Conservation (phyloP, 2,888 invertebrate species). For the Cremastinae sp. region DNA sequence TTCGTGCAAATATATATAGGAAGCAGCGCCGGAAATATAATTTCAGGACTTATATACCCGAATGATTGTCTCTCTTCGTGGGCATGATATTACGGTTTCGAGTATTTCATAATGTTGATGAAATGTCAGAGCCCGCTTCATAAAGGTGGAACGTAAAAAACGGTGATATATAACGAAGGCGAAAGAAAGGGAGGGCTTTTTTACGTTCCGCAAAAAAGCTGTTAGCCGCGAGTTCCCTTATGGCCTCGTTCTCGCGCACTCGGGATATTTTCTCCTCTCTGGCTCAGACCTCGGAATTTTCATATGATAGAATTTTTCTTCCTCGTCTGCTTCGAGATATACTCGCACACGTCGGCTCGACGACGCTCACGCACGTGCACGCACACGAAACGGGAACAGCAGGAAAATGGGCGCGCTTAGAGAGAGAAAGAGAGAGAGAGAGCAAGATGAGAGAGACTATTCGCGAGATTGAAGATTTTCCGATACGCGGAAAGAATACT, state of each 20-base stretch:
- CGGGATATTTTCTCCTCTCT: constrained; percentile 25
- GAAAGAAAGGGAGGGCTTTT: constrained; percentile 26
- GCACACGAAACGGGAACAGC: constrained; percentile 6
- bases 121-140: constrained; percentile 41
- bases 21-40: constrained; percentile 16
- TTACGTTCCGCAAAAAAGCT: constrained; percentile 36
- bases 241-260: constrained; percentile 36
- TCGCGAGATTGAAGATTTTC: constrained; percentile 56
- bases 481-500: constrained; percentile 28
- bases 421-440: constrained; percentile 18
- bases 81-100: constrained; percentile 39
- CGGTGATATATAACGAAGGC: constrained; percentile 28
- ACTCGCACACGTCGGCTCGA: not conserved
- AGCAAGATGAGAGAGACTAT: too few relatives aligned
- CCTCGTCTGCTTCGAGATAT: constrained; percentile 6
- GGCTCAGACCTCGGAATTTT: constrained; percentile 39
- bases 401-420: constrained; percentile 42
- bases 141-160: constrained; percentile 39
- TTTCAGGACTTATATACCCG: constrained; percentile 13
- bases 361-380: not conserved
- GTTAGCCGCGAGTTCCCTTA: constrained; percentile 31
- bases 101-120: constrained; percentile 55
- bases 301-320: constrained; percentile 53
- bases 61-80: constrained; percentile 16
- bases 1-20: not conserved